phyloP scores from a whole-genome alignment of 2,113 vertebrate genomes.

The Danio rerio region GRCz12tu NC_133181.1:17056001-17056500 shows the following conservation, averaged over 20 bases:
- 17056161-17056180: slow-evolving; percentile 41
- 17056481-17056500: too few species aligned
- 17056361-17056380: too few species aligned
- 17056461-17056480: too few species aligned
- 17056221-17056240: slow-evolving; percentile 54
- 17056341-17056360: slow-evolving; percentile 6
- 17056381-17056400: too few species aligned
- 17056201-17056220: slow-evolving; percentile 57
- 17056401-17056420: too few species aligned
- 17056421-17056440: too few species aligned
- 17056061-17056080: slow-evolving; percentile 59
- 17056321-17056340: slow-evolving; percentile 21
- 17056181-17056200: slow-evolving; percentile 10
- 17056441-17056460: too few species aligned
- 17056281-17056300: slow-evolving; percentile 52
- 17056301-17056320: slow-evolving; percentile 52
- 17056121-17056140: slow-evolving; percentile 60
- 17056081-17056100: slow-evolving; percentile 61
- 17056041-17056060: slow-evolving; percentile 44
- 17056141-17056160: too few species aligned
- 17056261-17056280: slow-evolving; percentile 51
- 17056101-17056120: slow-evolving; percentile 65
- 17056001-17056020: neutral
- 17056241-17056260: slow-evolving; percentile 52
- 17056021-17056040: slow-evolving; percentile 20